phyloP scores from a whole-genome alignment of 2,888 invertebrate genomes.

The Eupithecia insigniata region DNA sequence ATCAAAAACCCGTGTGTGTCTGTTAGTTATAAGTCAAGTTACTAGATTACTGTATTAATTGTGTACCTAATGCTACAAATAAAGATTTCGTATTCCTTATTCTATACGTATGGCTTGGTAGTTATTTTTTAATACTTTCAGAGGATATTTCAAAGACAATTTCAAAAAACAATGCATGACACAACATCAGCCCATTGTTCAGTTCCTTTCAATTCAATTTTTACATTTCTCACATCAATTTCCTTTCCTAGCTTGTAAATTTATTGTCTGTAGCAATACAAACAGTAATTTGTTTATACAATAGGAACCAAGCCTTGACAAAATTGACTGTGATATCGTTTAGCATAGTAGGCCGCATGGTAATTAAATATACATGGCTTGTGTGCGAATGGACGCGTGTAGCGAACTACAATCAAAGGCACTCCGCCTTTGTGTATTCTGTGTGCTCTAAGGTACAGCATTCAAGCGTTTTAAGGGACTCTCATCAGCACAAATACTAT shows the following conservation, averaged over 20 bases:
- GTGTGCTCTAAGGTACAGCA: slow-evolving; percentile 14
- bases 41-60: no score
- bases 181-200: no score
- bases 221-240: not conserved
- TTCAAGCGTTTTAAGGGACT: slow-evolving; percentile 1
- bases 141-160: no score
- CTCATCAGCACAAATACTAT: no score
- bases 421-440: not conserved
- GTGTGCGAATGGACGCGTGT: slow-evolving; percentile 12
- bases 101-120: no score
- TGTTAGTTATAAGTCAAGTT: no score
- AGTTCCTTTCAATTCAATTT: not conserved
- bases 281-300: not conserved
- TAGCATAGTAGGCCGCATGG: slow-evolving; percentile 4
- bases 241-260: not conserved
- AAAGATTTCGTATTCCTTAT: no score
- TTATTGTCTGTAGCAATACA: not conserved
- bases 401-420: slow-evolving; percentile 30
- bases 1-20: no score
- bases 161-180: no score
- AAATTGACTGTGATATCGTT: not conserved
- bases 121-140: no score
- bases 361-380: slow-evolving; percentile 3
- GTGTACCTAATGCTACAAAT: no score
- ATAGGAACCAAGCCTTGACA: not conserved